Conservation (phyloP, 2,888 invertebrate species). For the Ennomos quercinarius region DNA sequence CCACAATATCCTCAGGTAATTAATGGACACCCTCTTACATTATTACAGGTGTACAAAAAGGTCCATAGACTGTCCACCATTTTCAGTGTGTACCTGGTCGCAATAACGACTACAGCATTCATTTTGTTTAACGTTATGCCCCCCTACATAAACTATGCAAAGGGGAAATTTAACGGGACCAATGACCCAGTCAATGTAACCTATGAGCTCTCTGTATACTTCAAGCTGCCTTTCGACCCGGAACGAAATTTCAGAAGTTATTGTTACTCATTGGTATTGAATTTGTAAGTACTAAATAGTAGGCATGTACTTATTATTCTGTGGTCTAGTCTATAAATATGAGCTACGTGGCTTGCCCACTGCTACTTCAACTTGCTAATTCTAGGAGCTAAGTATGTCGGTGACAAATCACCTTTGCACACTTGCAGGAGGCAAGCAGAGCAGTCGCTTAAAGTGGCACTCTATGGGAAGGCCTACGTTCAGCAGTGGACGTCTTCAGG, state of each 20-base stretch:
- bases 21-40: too few relatives aligned
- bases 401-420: too few relatives aligned
- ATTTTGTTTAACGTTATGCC: slow-evolving; percentile 24
- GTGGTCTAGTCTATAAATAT: too few relatives aligned
- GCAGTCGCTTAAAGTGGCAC: too few relatives aligned
- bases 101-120: slow-evolving; percentile 1
- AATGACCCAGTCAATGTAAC: slow-evolving; percentile 32
- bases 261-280: slow-evolving; percentile 26
- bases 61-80: slow-evolving; percentile 41
- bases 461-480: too few relatives aligned
- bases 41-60: slow-evolving; percentile 45
- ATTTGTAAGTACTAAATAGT: slow-evolving; percentile 30
- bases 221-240: slow-evolving; percentile 32
- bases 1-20: too few relatives aligned
- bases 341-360: too few relatives aligned
- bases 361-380: too few relatives aligned
- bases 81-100: slow-evolving; percentile 28
- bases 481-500: too few relatives aligned
- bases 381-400: too few relatives aligned
- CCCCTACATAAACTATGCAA: slow-evolving; percentile 24
- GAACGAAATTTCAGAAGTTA: slow-evolving; percentile 18
- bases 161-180: slow-evolving; percentile 20
- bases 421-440: too few relatives aligned
- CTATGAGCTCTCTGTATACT: slow-evolving; percentile 44
- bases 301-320: too few relatives aligned